Conservation (phyloP, 2,797 vertebrate species). For the Enteromius treurensis region DNA sequence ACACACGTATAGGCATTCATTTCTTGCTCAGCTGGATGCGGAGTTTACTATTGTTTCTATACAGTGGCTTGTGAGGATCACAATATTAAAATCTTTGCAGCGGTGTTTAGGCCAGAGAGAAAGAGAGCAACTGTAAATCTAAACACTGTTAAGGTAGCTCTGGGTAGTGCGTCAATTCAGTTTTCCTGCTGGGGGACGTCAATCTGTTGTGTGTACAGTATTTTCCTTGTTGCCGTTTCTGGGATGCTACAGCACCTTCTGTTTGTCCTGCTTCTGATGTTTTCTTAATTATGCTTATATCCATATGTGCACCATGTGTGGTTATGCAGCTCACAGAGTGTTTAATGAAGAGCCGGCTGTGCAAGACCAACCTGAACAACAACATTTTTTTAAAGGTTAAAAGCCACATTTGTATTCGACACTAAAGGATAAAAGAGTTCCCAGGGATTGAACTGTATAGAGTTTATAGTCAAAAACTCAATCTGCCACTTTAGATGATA, state of each 20-base stretch:
- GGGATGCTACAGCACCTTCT: constrained; percentile 13
- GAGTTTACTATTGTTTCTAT: constrained; percentile 23
- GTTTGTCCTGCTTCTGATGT: constrained; percentile 39
- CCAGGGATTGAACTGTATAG: background rate
- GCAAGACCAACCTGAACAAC: constrained; percentile 65
- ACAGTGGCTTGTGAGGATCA: constrained; percentile 27
- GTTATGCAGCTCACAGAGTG: background rate
- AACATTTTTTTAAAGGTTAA: constrained; percentile 29
- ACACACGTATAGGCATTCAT: background rate
- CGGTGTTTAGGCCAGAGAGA: constrained; percentile 43
- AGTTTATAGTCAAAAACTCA: background rate
- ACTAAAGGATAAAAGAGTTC: background rate
- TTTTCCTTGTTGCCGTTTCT: constrained; percentile 18
- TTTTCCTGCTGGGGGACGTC: constrained; percentile 63
- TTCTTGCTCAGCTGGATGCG: background rate
- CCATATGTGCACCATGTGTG: constrained; percentile 17
- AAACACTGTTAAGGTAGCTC: constrained; percentile 66
- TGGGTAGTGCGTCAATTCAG: constrained; percentile 64
- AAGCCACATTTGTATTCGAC: background rate
- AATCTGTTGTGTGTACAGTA: constrained; percentile 59
- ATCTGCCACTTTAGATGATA: background rate
- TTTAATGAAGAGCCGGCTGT: constrained; percentile 51
- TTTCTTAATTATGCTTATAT: constrained; percentile 30
- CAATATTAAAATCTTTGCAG: constrained; percentile 61
- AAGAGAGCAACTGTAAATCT: constrained; percentile 49